Evolutionary conservation across 1,140 invertebrate species (phyloP).

Genomic region (Plectus sambesii): DNA sequence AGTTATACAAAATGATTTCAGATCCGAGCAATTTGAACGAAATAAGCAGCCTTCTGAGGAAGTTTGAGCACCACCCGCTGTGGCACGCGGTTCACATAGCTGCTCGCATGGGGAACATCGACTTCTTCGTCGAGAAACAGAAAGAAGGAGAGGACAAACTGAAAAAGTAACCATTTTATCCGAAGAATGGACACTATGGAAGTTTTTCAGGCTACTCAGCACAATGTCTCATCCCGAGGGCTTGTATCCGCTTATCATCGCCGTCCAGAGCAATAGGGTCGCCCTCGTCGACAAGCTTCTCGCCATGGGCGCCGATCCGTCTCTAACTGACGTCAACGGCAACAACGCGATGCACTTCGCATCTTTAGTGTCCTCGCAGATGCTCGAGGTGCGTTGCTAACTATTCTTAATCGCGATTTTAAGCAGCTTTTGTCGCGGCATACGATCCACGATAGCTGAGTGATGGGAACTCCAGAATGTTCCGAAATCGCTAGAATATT

Average conservation of each 20-base stretch:
- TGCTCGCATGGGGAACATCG: slow-evolving; percentile 21
- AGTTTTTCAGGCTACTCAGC: slow-evolving; percentile 29
- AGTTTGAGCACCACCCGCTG: slow-evolving; percentile 20
- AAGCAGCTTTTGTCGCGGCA: too few relatives aligned
- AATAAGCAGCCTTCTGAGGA: slow-evolving; percentile 17
- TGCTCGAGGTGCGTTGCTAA: slow-evolving; percentile 30
- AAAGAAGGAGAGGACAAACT: too few relatives aligned
- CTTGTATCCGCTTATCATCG: slow-evolving; percentile 38
- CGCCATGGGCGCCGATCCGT: slow-evolving; percentile 30
- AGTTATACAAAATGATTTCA: slow-evolving; percentile 3
- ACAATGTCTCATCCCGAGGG: slow-evolving; percentile 34
- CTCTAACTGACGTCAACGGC: slow-evolving; percentile 29
- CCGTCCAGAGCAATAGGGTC: slow-evolving; percentile 35
- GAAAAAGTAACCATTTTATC: too few relatives aligned
- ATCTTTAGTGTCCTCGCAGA: slow-evolving; percentile 34
- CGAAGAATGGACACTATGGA: too few relatives aligned
- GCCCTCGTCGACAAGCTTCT: slow-evolving; percentile 34
- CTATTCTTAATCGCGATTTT: slow-evolving; percentile 2
- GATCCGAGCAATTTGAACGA: background rate
- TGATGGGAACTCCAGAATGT: too few relatives aligned
- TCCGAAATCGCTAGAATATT: too few relatives aligned
- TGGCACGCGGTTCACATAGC: slow-evolving; percentile 27
- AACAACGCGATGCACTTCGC: slow-evolving; percentile 41
- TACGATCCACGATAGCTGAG: too few relatives aligned
- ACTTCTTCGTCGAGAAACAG: too few relatives aligned